phyloP scores from a whole-genome alignment of 2,113 vertebrate species.

The Acinonyx jubatus region DNA sequence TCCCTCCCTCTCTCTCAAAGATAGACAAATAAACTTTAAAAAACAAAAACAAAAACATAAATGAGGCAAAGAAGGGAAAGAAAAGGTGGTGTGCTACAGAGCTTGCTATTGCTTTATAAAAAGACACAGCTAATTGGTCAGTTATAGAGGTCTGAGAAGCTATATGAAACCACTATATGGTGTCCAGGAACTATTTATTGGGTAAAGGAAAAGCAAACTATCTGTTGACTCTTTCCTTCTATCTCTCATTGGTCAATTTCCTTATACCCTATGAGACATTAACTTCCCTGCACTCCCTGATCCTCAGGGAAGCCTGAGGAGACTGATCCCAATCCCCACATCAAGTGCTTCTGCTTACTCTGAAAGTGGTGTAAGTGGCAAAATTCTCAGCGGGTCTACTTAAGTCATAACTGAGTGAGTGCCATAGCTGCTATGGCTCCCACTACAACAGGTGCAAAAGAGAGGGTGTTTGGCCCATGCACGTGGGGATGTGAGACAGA shows the following conservation, averaged over 20 bases:
- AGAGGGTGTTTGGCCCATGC: background rate
- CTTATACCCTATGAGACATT: background rate
- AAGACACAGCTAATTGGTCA: background rate
- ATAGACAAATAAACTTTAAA: no score
- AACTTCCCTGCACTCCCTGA: background rate
- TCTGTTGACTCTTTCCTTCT: background rate
- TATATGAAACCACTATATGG: background rate
- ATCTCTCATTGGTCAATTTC: background rate
- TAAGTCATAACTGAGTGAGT: background rate
- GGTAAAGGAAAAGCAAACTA: background rate
- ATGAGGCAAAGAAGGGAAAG: background rate
- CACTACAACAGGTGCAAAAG: background rate
- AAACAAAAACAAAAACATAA: background rate
- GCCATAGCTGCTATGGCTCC: background rate
- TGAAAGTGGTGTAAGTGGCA: background rate
- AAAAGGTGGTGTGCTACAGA: background rate
- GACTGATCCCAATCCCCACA: background rate
- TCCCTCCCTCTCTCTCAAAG: no score
- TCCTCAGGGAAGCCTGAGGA: background rate
- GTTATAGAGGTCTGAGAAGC: background rate
- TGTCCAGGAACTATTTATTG: background rate
- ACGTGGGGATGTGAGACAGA: background rate
- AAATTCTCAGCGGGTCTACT: background rate
- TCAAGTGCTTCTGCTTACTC: background rate
- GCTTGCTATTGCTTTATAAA: background rate